A percentile compares a stretch with the other conserved stretches of the same genome.
phyloP scores from a whole-genome alignment of 2,888 invertebrate species.

The Lithophane semibrunnea region DNA sequence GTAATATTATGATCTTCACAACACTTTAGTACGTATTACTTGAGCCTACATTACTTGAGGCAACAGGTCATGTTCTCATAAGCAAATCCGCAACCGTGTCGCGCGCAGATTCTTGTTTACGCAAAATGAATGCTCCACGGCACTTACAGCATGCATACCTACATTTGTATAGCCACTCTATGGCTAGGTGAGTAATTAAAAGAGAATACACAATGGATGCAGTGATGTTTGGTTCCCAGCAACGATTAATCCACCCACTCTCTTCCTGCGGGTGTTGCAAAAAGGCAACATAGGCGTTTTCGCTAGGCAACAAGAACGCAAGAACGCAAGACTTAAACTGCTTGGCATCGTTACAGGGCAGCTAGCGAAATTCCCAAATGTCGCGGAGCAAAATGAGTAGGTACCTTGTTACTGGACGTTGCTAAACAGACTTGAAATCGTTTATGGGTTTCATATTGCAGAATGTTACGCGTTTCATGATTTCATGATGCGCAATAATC shows the following conservation, averaged over 20 bases:
- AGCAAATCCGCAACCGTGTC: constrained; percentile 45
- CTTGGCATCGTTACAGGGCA: constrained; percentile 2
- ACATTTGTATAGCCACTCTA: constrained; percentile 14
- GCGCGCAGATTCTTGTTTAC: constrained; percentile 18
- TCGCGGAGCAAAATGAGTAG: background rate
- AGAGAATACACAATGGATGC: constrained; percentile 2
- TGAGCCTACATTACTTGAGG: constrained; percentile 2
- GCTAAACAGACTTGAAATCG: background rate
- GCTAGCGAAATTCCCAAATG: background rate
- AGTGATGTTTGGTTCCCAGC: background rate
- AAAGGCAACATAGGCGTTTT: background rate
- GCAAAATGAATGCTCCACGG: constrained; percentile 31
- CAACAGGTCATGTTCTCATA: constrained; percentile 48
- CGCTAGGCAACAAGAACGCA: constrained; percentile 2
- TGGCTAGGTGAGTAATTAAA: constrained; percentile 7
- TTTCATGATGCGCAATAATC: constrained; percentile 1
- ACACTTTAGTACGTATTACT: constrained; percentile 18
- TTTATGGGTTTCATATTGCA: constrained; percentile 2
- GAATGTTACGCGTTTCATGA: background rate
- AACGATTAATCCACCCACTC: constrained; percentile 9
- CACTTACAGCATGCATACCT: constrained; percentile 7
- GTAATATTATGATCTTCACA: constrained; percentile 9
- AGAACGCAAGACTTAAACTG: background rate
- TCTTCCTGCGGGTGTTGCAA: background rate
- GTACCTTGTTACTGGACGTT: background rate